Conservation (phyloP, 2,888 invertebrate genomes). For the Drosophila mimetica region DNA sequence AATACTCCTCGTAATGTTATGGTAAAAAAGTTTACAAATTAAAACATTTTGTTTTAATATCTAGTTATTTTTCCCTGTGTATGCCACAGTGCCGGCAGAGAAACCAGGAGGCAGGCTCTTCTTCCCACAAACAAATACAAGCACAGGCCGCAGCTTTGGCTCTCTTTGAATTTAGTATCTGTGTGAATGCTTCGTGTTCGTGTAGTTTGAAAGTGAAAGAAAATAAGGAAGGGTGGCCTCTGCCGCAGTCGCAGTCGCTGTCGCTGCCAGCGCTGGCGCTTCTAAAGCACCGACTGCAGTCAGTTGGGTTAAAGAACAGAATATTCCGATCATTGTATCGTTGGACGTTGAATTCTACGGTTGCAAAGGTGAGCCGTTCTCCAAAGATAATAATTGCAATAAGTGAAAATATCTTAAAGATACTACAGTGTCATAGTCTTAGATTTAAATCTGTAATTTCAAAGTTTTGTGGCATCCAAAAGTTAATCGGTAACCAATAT, state of each 20-base stretch:
- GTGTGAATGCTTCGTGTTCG: conserved; percentile 20
- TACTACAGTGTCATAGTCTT: conserved; percentile 21
- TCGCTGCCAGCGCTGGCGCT: conserved; percentile 34
- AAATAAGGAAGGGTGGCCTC: conserved; percentile 65
- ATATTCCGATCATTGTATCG: conserved; percentile 84
- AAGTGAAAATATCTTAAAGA: conserved; percentile 38
- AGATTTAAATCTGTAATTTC: conserved; percentile 14
- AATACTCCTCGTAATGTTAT: too few relatives aligned
- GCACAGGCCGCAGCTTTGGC: conserved; percentile 32
- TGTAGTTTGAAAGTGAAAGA: conserved; percentile 76
- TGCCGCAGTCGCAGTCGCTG: conserved; percentile 38
- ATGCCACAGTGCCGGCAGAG: conserved; percentile 24
- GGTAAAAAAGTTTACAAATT: too few relatives aligned
- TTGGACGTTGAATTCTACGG: conserved; percentile 85
- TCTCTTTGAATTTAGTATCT: conserved; percentile 37
- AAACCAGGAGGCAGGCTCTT: conserved; percentile 24
- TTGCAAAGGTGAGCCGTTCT: conserved; percentile 82
- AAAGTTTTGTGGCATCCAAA: conserved; percentile 35
- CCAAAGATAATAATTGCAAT: conserved; percentile 51
- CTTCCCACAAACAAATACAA: background rate
- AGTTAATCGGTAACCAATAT: conserved; percentile 9
- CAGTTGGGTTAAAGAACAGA: conserved; percentile 73
- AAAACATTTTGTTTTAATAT: too few relatives aligned
- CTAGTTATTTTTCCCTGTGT: background rate
- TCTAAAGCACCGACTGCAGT: conserved; percentile 56